Conservation (phyloP, 2,888 invertebrate genomes). For the Pristionchus arcanus region DNA sequence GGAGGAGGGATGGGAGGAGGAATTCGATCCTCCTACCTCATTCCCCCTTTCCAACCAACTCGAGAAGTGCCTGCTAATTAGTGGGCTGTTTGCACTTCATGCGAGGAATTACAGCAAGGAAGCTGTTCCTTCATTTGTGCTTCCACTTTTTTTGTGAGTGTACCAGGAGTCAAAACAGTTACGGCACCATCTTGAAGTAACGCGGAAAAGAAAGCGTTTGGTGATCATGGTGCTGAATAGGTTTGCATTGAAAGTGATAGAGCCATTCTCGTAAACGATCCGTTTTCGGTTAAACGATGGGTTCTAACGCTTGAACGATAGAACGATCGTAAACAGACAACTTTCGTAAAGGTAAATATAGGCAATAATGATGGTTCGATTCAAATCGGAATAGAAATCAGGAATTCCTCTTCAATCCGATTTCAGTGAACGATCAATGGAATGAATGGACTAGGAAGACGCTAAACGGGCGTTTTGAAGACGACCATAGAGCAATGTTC, state of each 20-base stretch:
- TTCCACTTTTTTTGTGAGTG: no score
- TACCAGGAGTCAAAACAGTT: no score
- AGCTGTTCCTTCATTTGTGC: no score
- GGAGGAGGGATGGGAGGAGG: constrained; percentile 41
- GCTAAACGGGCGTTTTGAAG: neutral
- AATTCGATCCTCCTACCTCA: neutral
- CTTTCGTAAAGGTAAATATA: no score
- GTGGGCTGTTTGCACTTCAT: constrained; percentile 6
- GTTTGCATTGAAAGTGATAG: neutral
- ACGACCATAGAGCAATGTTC: neutral
- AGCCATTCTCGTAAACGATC: neutral
- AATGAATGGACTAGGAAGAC: neutral
- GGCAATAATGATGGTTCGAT: no score
- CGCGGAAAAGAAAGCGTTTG: neutral
- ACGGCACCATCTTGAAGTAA: no score
- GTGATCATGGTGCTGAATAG: neutral
- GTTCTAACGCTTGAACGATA: neutral
- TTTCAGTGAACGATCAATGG: no score
- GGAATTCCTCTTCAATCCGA: no score
- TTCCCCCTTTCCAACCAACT: neutral
- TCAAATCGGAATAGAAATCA: no score
- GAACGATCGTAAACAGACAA: no score
- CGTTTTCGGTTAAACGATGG: neutral
- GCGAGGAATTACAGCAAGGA: neutral
- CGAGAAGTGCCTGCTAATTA: constrained; percentile 37